Evolutionary conservation across 2,113 vertebrate species (phyloP).

Genomic region (Microcebus ravelobensis): DNA sequence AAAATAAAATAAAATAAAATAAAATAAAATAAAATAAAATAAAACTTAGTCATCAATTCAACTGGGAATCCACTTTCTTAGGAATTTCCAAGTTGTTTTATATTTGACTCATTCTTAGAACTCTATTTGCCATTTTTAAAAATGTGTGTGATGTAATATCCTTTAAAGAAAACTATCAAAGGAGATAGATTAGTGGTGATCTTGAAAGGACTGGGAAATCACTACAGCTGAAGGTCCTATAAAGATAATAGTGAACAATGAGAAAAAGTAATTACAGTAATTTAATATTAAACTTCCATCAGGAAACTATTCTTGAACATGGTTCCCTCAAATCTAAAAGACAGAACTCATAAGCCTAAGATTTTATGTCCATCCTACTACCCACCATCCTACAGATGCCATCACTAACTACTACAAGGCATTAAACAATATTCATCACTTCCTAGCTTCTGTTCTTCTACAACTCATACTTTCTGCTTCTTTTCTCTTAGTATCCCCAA

Average conservation of each 20-base stretch:
- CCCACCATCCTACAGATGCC: background rate
- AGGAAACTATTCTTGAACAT: slow-evolving; percentile 25
- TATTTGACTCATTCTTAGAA: background rate
- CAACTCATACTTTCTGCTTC: background rate
- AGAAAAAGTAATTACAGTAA: background rate
- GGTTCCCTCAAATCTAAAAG: background rate
- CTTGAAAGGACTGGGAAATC: background rate
- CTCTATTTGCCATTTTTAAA: slow-evolving; percentile 2
- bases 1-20: background rate
- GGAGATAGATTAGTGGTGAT: slow-evolving; percentile 17
- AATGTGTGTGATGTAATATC: background rate
- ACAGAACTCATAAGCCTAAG: background rate
- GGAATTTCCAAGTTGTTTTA: slow-evolving; percentile 34
- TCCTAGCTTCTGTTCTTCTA: background rate
- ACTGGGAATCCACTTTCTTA: slow-evolving; percentile 31
- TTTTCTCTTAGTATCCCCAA: background rate
- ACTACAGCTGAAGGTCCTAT: background rate
- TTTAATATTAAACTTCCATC: slow-evolving; percentile 4
- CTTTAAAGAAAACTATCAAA: slow-evolving; percentile 26
- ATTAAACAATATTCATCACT: background rate
- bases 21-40: background rate
- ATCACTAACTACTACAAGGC: background rate
- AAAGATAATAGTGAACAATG: background rate
- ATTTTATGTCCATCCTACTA: background rate
- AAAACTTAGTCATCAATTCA: slow-evolving; percentile 35